Base-by-base conservation (phyloP, 2,797 vertebrate genomes). In the Microchirus variegatus region DNA sequence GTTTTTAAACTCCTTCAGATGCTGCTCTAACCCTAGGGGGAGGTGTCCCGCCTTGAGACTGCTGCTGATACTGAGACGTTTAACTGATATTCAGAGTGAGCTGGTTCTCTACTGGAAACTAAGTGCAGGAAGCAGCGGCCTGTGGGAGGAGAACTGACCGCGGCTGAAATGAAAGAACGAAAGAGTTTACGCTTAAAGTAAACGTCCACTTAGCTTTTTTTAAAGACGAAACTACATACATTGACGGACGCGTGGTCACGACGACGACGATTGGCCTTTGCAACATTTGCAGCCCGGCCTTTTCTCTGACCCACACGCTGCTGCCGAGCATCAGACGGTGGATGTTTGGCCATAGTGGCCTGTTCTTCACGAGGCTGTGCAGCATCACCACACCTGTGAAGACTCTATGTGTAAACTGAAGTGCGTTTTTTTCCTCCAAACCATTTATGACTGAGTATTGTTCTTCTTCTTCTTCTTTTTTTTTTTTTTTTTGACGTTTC, bases 91-190 rank as follows among this genome's bases (percentile, higher is more conserved):
- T 96, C 95, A 95, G 96, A 92, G 91, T 94, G 95, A 95, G 96
- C 96, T 96, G 97, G 96, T 95, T 96, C 95, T 96, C 95, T 94
- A 95, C 95, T 92, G 94, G 95, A 96, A 95, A 94, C 85, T 93
- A 92, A 91, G 95, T 88, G 83, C 89, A 87, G 89, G 83, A 89
- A 78, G 85, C 61, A 72, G 82, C 78, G 87, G 91, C 90, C 89
- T 91, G 92, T 89, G 89, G 90, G 91, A 83, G 80, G 66, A 82
- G 87, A 92, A 88, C 81, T 78, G 91, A 87, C 80, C 60, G 84
- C 85, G 86, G 78, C 5, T 36, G 15, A 35, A 31, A n/a, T n/a
- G n/a, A 13, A 48, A 17, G 18, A 56, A 69, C 38, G 59, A 56
- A 63, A 60, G 42, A 22, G 73, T 84, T 82, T 80, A 79, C 82